Conservation (phyloP, 2,888 invertebrate species). For the Conops quadrifasciatus region DNA sequence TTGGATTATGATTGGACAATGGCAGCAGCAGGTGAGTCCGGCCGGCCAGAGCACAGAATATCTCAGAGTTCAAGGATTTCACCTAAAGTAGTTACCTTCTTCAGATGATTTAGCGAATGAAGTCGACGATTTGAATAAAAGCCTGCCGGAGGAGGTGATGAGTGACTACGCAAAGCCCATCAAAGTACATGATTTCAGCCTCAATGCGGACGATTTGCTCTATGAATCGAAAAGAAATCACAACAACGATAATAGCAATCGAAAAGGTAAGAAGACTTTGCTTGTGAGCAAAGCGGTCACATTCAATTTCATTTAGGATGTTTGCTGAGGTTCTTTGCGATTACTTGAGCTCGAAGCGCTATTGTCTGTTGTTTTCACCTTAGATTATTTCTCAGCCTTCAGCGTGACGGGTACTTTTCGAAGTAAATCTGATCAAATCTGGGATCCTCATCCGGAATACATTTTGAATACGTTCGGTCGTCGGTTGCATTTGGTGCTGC, state of each 20-base stretch:
- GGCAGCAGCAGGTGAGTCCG: constrained; percentile 45
- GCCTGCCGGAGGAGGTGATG: constrained; percentile 51
- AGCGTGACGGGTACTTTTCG: constrained; percentile 75
- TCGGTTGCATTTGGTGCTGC: constrained; percentile 58
- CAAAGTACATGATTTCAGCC: constrained; percentile 68
- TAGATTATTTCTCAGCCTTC: constrained; percentile 61
- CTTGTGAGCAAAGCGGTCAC: too few species aligned
- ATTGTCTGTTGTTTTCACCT: background rate
- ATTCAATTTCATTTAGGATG: background rate
- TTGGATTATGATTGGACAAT: constrained; percentile 45
- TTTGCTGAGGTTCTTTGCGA: background rate
- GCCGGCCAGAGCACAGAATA: background rate
- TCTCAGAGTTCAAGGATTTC: background rate
- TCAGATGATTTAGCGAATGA: constrained; percentile 49
- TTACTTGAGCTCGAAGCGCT: background rate
- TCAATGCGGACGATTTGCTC: constrained; percentile 70
- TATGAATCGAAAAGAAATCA: constrained; percentile 66
- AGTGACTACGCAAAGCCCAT: constrained; percentile 69
- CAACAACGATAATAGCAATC: constrained; percentile 47
- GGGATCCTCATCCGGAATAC: constrained; percentile 80
- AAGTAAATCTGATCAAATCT: constrained; percentile 70
- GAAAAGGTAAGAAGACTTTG: constrained; percentile 32
- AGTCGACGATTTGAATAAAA: constrained; percentile 50
- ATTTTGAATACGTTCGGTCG: constrained; percentile 73
- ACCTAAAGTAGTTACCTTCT: constrained; percentile 13